These are phyloP conservation scores for Sarcophaga bullata DNA, from an alignment of 1,140 invertebrate genomes.

Conservation along the genomic window DNA sequence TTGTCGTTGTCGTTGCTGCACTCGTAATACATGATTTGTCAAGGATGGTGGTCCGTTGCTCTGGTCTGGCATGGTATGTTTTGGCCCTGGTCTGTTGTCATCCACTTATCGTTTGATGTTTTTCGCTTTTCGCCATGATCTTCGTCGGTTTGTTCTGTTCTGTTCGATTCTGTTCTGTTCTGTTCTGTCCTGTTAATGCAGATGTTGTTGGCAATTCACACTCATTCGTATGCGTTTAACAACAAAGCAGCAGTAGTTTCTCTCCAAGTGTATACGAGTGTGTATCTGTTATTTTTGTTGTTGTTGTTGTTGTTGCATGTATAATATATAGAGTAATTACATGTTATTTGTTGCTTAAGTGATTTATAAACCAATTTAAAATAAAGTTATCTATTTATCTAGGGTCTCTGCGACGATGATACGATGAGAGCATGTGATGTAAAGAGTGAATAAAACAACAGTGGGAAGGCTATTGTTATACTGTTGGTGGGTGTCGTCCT, in stretches of 20 bases:
- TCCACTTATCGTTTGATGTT: conserved; percentile 13
- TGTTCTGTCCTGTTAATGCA: conserved; percentile 27
- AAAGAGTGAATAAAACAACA: background rate
- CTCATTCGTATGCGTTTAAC: background rate
- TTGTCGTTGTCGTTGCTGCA: background rate
- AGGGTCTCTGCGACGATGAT: background rate
- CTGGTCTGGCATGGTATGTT: too few species aligned
- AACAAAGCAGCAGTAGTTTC: background rate
- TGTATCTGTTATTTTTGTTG: background rate
- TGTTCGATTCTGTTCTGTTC: background rate
- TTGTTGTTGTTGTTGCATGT: background rate
- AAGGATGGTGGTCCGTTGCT: conserved; percentile 30
- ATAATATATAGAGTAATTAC: conserved; percentile 40
- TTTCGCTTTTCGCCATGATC: background rate
- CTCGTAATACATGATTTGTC: background rate
- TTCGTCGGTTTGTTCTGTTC: background rate
- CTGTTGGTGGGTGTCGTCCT: background rate
- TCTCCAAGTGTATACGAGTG: too few species aligned
- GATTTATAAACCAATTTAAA: conserved; percentile 40
- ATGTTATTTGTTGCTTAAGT: conserved; percentile 40
- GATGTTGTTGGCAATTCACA: conserved; percentile 30
- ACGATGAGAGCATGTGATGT: background rate
- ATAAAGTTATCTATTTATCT: conserved; percentile 36
- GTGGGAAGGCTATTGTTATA: background rate
- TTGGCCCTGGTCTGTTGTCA: background rate